Percentiles rank a stretch among this genome's conserved stretches.
Conservation (phyloP, 35 echinoderm and acorn worm species). For the Stichopus chloronotus region DNA sequence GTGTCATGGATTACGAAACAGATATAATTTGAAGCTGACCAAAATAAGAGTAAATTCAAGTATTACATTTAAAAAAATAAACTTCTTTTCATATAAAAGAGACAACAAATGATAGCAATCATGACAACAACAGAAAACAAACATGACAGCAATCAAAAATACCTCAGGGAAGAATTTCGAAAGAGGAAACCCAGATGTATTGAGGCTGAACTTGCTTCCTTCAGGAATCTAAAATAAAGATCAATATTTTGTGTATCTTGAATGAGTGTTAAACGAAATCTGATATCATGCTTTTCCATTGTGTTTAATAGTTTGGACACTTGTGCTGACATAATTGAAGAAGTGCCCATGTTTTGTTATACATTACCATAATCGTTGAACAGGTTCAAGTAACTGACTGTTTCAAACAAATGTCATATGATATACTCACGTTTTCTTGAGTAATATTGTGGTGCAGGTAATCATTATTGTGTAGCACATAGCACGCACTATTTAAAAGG, state of each 20-base stretch:
- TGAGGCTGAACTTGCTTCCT: background rate
- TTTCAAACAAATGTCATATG: background rate
- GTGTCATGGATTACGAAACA: background rate
- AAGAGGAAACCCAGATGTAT: background rate
- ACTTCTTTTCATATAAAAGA: no score
- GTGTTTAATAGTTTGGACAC: no score
- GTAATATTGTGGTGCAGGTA: background rate
- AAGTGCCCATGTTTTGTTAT: no score
- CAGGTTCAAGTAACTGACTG: background rate
- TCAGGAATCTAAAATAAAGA: background rate
- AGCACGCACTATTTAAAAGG: constrained; percentile 21
- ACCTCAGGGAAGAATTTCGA: background rate
- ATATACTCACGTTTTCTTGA: background rate
- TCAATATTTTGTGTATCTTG: background rate
- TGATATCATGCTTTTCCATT: no score
- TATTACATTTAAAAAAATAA: background rate
- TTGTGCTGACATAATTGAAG: no score
- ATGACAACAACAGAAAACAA: background rate
- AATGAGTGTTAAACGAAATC: background rate
- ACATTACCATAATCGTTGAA: background rate
- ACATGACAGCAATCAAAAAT: background rate
- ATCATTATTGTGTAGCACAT: constrained; percentile 12
- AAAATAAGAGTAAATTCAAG: background rate
- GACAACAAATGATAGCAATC: no score
- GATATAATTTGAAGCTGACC: background rate